phyloP scores from a whole-genome alignment of 2,888 invertebrate genomes.

The Fissipunctia ypsillon region DNA sequence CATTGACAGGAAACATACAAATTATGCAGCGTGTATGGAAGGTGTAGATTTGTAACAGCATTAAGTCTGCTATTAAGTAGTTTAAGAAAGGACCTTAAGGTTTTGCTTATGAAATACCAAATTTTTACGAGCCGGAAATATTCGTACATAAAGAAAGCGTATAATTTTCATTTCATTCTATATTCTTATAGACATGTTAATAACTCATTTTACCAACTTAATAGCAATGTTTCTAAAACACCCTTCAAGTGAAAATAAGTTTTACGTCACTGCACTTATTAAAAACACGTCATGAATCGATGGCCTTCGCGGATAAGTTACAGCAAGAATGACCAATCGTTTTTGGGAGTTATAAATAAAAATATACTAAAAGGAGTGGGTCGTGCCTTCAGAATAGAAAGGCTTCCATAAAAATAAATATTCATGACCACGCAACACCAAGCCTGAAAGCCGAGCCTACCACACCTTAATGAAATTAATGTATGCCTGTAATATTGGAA shows the following conservation, averaged over 20 bases:
- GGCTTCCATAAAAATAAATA: slow-evolving; percentile 81
- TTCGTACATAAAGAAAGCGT: neutral
- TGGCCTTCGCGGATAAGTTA: slow-evolving; percentile 64
- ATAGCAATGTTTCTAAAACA: slow-evolving; percentile 18
- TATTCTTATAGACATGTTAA: slow-evolving; percentile 32
- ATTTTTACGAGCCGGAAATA: neutral
- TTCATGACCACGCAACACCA: slow-evolving; percentile 86
- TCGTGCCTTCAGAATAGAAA: slow-evolving; percentile 73
- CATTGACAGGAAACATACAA: neutral
- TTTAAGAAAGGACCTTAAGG: neutral
- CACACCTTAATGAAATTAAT: slow-evolving; percentile 77
- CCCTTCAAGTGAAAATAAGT: slow-evolving; percentile 19
- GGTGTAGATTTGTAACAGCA: neutral
- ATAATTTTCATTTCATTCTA: slow-evolving; percentile 16
- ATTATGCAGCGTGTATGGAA: neutral
- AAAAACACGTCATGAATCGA: slow-evolving; percentile 51
- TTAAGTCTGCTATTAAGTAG: too few species aligned
- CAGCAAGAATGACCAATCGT: slow-evolving; percentile 68
- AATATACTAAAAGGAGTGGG: slow-evolving; percentile 70
- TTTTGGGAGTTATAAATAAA: slow-evolving; percentile 72
- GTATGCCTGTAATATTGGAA: slow-evolving; percentile 56
- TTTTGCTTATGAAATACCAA: neutral
- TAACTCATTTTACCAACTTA: slow-evolving; percentile 27
- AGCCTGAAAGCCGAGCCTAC: slow-evolving; percentile 82
- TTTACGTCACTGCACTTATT: slow-evolving; percentile 45